Evolutionary conservation across 2,113 vertebrate species (phyloP).

Genomic region (Lethenteron camtschaticum): DNA sequence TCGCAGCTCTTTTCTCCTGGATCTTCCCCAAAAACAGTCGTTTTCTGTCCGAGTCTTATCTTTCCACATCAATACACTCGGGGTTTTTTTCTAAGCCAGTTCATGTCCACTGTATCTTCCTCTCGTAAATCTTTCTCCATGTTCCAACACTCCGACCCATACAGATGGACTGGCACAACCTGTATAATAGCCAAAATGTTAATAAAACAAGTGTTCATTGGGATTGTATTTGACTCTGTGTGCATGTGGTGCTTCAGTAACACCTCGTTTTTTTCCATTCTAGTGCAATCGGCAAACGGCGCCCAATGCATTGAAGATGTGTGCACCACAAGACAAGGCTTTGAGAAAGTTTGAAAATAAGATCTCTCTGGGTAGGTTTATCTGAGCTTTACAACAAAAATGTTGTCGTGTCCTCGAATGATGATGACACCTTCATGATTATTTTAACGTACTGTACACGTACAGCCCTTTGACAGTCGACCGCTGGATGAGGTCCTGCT

Average conservation of each 20-base stretch:
- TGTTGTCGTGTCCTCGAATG: not conserved
- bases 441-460: too few species aligned
- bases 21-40: too few species aligned
- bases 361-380: constrained; percentile 40
- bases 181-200: not conserved
- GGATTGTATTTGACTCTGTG: not conserved
- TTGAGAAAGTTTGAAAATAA: constrained; percentile 42
- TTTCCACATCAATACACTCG: too few species aligned
- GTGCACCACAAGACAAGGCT: constrained; percentile 33
- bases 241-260: not conserved
- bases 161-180: not conserved
- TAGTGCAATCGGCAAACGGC: constrained; percentile 28
- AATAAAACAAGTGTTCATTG: not conserved
- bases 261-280: constrained; percentile 14
- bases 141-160: too few species aligned
- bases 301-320: constrained; percentile 25
- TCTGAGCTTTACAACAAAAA: not conserved
- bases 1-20: too few species aligned
- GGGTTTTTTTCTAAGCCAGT: not conserved
- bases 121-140: not conserved
- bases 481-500: too few species aligned
- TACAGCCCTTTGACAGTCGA: too few species aligned
- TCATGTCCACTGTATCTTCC: constrained; percentile 4
- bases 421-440: not conserved
- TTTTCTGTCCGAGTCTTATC: too few species aligned